Evolutionary conservation across 2,113 vertebrate genomes (phyloP), one percentile per base, ranked within the genome.

Genomic region (Orcinus orca): DNA sequence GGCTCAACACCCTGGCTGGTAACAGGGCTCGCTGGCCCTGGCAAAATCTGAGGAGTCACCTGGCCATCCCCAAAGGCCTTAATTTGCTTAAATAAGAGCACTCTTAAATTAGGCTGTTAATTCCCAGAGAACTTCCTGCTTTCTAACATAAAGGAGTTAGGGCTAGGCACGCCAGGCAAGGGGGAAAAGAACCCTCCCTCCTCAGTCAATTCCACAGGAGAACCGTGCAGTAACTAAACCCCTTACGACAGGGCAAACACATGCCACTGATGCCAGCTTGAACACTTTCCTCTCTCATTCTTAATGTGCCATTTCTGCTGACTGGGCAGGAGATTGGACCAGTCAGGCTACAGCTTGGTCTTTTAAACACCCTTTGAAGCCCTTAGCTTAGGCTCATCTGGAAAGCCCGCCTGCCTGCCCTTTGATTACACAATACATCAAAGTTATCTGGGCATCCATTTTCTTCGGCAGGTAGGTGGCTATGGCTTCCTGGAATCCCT

Each of bases 341-440:
- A 31, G 65, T 29, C 17, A 1, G 76, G 81, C 83, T 86, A 47
- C 67, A 87, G 79, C 87, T 88, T 73, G 95, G 79, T 93, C 83
- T 77, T 90, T 80, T 85, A 87, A 92, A 95, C 65, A 81, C 79
- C 47, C 95, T 97, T 95, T 96, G 87, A 97, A 96, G 96, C 89
- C 93, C 88, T 97, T 97, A 97, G 96, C 79, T 80, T 31, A 65
- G 67, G 50, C 55, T 85, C 90, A 20, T 68, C 93, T 63, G 55
- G 31, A 96, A 89, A 95, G 70, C 47, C 31, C 26, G 65, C 50
- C 50, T n/a, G 73, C 67, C 82, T 63, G 86, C 86, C 68, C 95
- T 90, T 88, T 83, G 85, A 97, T 95, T 84, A 96, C 44, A 93
- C 47, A 90, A 91, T 79, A 86, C 38, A 76, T 96, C 77, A 89